Evolutionary conservation across 2,888 invertebrate genomes (phyloP).

Genomic region (Aspidiotus rigidus): DNA sequence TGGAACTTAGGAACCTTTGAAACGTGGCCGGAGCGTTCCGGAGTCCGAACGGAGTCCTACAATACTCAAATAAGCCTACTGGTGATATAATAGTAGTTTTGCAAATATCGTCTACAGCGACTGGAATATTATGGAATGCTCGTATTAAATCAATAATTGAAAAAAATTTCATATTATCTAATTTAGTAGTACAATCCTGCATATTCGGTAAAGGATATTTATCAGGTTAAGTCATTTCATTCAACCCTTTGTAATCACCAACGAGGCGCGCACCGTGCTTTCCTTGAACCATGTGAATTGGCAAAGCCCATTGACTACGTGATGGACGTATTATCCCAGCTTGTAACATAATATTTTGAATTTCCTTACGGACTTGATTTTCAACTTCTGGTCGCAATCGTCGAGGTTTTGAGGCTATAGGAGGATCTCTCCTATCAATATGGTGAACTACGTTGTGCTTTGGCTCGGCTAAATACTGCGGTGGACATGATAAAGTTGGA

Average conservation of each 20-base stretch:
- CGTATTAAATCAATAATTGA: slow-evolving; percentile 34
- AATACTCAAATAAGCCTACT: no score
- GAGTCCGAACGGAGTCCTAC: no score
- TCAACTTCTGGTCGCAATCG: background rate
- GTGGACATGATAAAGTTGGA: no score
- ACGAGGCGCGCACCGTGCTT: background rate
- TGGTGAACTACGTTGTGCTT: no score
- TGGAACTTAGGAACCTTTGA: background rate
- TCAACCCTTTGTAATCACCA: slow-evolving; percentile 19
- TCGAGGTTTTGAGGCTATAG: no score
- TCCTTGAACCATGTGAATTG: background rate
- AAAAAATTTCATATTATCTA: slow-evolving; percentile 34
- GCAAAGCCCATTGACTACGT: no score
- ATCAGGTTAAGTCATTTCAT: slow-evolving; percentile 5
- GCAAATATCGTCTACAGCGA: no score
- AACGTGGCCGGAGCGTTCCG: background rate
- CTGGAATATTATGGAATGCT: no score
- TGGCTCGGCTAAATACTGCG: no score
- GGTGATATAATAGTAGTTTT: no score
- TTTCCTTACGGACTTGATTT: background rate
- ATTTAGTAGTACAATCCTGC: slow-evolving; percentile 27
- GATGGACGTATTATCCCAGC: background rate
- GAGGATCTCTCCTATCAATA: background rate
- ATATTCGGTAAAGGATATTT: slow-evolving; percentile 14
- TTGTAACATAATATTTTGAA: background rate